Percentiles rank a stretch among this genome's conserved stretches.
These are phyloP conservation scores for Gasterosteus aculeatus DNA, from an alignment of 2,113 vertebrate species.

Conservation along the genomic window DNA sequence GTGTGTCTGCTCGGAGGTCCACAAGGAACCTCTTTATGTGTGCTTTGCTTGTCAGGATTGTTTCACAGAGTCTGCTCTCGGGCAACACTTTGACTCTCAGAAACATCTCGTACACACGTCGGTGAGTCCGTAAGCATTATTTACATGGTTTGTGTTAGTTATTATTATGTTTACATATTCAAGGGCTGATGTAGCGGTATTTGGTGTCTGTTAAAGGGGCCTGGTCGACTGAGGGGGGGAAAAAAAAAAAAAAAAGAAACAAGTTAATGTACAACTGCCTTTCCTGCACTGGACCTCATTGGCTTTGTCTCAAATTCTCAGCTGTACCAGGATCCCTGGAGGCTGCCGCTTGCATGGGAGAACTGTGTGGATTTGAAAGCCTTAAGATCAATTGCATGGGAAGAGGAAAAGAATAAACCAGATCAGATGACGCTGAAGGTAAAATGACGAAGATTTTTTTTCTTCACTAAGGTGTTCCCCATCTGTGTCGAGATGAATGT, in stretches of 20 bases:
- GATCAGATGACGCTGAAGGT: constrained; percentile 47
- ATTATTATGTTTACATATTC: neutral
- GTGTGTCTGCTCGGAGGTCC: constrained; percentile 15
- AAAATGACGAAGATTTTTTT: constrained; percentile 4
- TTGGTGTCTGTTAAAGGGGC: neutral
- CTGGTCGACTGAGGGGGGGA: neutral
- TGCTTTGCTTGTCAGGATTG: constrained; percentile 68
- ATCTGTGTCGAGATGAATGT: neutral
- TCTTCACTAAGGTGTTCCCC: neutral
- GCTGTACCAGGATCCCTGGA: constrained; percentile 64
- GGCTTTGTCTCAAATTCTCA: constrained; percentile 5
- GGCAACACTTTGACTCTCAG: constrained; percentile 43
- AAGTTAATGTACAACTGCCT: neutral
- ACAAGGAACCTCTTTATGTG: constrained; percentile 7
- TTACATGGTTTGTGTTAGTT: neutral
- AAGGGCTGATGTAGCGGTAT: neutral
- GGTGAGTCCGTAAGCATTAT: constrained; percentile 48
- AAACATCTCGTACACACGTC: constrained; percentile 50
- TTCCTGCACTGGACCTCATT: neutral
- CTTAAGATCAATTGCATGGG: constrained; percentile 16
- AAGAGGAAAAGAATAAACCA: constrained; percentile 43
- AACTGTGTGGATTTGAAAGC: neutral
- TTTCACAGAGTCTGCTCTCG: neutral
- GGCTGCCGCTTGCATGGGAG: constrained; percentile 65
- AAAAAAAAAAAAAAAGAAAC: neutral